Base-by-base conservation (phyloP, 2,113 vertebrate species). In the Plecotus auritus region DNA sequence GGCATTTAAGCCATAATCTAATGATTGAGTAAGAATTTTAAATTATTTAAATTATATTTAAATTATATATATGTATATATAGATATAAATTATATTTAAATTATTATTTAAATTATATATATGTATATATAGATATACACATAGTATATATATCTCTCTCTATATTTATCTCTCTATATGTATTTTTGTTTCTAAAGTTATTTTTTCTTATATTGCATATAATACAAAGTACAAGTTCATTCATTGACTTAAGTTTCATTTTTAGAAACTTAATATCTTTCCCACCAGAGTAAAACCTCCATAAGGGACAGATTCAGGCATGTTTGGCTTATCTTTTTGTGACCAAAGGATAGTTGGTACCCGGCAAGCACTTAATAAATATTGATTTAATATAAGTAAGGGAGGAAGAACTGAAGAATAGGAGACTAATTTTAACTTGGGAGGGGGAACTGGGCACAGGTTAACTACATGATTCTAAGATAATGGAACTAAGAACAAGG, bases 171-270 rank as follows among this genome's bases (percentile, higher is more conserved):
- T 47, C 16, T 16, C 47, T 47, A 40, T 23, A 47, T 66, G 14
- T 28, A 70, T 66, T 56, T 42, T 66, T 18, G 30, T 47, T 84
- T 67, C 82, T 49, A 86, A 64, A 73, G n/a, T 73, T 70, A 3
- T 67, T 80, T 81, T 78, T 20, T 14, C 13, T 82, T 64, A 61
- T 32, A 66, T 54, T 70, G 32, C 26, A 69, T 42, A 49, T 3
- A 73, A 77, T 42, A 26, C 28, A 42, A 51, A 26, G 47, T 64
- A 80, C 32, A 51, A 42, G 23, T 64, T 51, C 2, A 72, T 61
- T 87, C 10, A 80, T 49, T 72, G 61, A 72, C 54, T 37, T 72
- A 76, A 42, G 11, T 93, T 78, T 93, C 28, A 49, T 30, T 61
- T 93, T 59, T 49, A 49, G 78, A 76, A 61, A 37, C 32, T 78